Conservation (phyloP, 2,797 vertebrate species). For the Xiphophorus birchmanni region DNA sequence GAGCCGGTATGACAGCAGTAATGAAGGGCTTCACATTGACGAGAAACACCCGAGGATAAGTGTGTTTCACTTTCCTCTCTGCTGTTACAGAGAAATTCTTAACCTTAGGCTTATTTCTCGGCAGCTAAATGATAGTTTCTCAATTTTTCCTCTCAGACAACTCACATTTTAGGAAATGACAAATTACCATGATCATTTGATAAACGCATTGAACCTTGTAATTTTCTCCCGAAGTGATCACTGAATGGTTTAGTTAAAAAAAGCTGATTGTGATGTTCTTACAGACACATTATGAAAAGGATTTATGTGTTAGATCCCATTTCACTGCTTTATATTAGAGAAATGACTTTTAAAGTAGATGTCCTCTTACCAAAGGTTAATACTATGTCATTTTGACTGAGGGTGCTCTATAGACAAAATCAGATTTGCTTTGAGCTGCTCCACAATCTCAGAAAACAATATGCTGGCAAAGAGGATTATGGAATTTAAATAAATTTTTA, state of each 20-base stretch:
- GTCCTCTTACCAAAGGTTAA: background rate
- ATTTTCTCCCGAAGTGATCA: background rate
- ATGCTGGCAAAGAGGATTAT: background rate
- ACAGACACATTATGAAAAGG: background rate
- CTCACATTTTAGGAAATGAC: background rate
- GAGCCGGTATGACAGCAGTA: slow-evolving; percentile 15
- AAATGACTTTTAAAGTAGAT: background rate
- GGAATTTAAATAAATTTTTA: background rate
- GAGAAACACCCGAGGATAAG: background rate
- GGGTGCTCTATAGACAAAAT: background rate
- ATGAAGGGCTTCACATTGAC: slow-evolving; percentile 10
- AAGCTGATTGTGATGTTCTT: background rate
- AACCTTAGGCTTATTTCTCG: background rate
- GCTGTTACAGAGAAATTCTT: background rate
- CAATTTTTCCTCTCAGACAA: background rate
- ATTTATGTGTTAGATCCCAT: slow-evolving; percentile 3
- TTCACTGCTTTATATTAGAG: slow-evolving; percentile 18
- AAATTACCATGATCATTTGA: background rate
- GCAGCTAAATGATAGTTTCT: background rate
- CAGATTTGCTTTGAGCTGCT: background rate
- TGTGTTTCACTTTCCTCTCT: slow-evolving; percentile 3
- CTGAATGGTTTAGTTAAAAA: background rate
- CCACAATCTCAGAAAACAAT: background rate
- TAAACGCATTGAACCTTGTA: background rate
- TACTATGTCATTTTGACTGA: background rate